Evolutionary conservation across 2,113 vertebrate species (phyloP), one percentile per base, ranked within the genome.

Genomic region (Aplodontia rufa): DNA sequence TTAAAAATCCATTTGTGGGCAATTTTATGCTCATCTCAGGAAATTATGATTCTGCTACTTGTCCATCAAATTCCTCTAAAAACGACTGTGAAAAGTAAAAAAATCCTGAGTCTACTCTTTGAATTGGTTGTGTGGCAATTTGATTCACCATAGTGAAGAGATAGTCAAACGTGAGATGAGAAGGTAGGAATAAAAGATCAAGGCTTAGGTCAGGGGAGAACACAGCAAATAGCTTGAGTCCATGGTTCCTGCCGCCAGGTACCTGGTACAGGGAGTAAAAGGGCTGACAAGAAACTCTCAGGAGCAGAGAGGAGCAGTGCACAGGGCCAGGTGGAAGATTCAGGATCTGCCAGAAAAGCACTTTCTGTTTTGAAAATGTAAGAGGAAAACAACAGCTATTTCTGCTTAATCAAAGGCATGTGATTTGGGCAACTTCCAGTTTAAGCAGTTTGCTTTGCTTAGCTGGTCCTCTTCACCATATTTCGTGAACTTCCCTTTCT

Each of bases 31-130:
- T 90, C 42, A 60, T 84, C 45, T 72, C 30, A 90, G 78, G 22
- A 96, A 96, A 75, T 37, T 62, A 42, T 81, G 42, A 93, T 51
- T 91, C 14, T 87, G 37, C 64, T 62, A 22, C 42, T 6, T 28
- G 0, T 4, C 3, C 9, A 68, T 6, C 60, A 0, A 87, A 35
- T 84, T 64, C 10, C 30, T 87, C 40, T 83, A 71, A 80, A 95
- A 97, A 68, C 79, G 35, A 86, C n/a, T 42, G 6, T 83, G 30
- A 91, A 90, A 93, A 94, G 74, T 93, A 76, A 83, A 37, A 37
- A 94, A 76, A 51, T 20, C 19, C 22, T 9, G 16, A 75, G 22
- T 64, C 37, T n/a, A 76, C 51, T 86, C 42, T 85, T 90, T 80
- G 19, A 85, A 66, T 74, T 78, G 80, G 5, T 83, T 83, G 42